phyloP scores from a whole-genome alignment of 2,888 invertebrate genomes.

The Aelia acuminata region DNA sequence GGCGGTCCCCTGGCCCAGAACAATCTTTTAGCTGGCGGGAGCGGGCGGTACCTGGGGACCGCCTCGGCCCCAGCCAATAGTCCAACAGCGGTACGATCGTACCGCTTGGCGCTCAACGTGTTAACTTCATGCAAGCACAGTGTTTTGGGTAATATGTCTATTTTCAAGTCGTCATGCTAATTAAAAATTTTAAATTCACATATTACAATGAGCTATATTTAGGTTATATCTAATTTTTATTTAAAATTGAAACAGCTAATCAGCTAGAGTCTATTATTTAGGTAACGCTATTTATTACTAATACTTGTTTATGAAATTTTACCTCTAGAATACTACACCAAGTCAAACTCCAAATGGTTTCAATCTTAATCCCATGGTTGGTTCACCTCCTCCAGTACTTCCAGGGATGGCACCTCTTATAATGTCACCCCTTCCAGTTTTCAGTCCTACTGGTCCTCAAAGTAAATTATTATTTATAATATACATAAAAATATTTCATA shows the following conservation, averaged over 20 bases:
- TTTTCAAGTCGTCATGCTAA: no score
- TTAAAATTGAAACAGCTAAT: background rate
- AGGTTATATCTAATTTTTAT: background rate
- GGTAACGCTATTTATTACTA: background rate
- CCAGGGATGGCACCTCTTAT: conserved; percentile 69
- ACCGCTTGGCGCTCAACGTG: no score
- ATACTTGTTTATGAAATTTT: background rate
- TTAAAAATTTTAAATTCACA: no score
- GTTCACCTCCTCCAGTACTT: conserved; percentile 68
- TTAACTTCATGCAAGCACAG: no score
- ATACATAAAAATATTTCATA: conserved; percentile 11
- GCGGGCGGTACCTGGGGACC: no score
- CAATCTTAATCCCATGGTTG: conserved; percentile 68
- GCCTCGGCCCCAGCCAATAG: no score
- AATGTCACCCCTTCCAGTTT: conserved; percentile 69
- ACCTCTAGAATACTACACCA: conserved; percentile 21
- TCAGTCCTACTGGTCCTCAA: conserved; percentile 67
- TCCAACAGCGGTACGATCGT: no score
- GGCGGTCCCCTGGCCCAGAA: no score
- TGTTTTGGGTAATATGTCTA: no score
- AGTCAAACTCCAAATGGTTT: conserved; percentile 65
- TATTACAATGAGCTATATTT: no score
- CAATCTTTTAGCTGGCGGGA: no score
- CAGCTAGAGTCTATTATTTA: background rate
- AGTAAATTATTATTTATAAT: conserved; percentile 24